phyloP scores from a whole-genome alignment of 1,140 invertebrate species.

The Epicauta chinensis region DNA sequence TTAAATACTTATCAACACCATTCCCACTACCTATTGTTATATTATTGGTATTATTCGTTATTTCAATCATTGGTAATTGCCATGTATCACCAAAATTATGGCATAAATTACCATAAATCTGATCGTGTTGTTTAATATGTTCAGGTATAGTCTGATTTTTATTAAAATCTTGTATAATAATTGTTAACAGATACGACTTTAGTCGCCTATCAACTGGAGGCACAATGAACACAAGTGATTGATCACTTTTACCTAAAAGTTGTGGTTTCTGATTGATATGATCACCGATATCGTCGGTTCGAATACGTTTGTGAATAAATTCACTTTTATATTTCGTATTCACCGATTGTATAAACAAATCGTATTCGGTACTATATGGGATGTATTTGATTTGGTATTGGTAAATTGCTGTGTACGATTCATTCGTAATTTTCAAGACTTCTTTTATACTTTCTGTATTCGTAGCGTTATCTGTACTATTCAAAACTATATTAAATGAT shows the following conservation, averaged over 20 bases:
- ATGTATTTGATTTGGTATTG: slow-evolving; percentile 31
- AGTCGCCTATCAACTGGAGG: slow-evolving; percentile 23
- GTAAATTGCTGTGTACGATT: slow-evolving; percentile 24
- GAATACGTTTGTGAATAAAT: slow-evolving; percentile 14
- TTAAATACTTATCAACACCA: slow-evolving; percentile 8
- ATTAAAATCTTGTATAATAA: slow-evolving; percentile 30
- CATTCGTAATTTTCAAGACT: slow-evolving; percentile 23
- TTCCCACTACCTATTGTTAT: slow-evolving; percentile 21
- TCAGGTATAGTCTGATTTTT: slow-evolving; percentile 13
- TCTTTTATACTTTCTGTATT: slow-evolving; percentile 22
- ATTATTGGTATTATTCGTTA: slow-evolving; percentile 23
- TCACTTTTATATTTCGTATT: slow-evolving; percentile 28
- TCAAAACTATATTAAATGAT: slow-evolving; percentile 29
- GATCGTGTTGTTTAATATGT: slow-evolving; percentile 13
- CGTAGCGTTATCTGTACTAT: slow-evolving; percentile 24
- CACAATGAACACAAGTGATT: slow-evolving; percentile 23
- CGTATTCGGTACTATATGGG: slow-evolving; percentile 27
- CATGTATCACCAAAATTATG: slow-evolving; percentile 28
- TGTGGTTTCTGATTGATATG: slow-evolving; percentile 30
- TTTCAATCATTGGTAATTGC: slow-evolving; percentile 26
- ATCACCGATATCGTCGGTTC: slow-evolving; percentile 27
- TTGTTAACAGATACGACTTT: slow-evolving; percentile 20
- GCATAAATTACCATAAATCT: slow-evolving; percentile 24
- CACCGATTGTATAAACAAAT: slow-evolving; percentile 24
- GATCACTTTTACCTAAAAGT: slow-evolving; percentile 20